Evolutionary conservation across 2,888 invertebrate genomes (phyloP).

Genomic region (Elgonia sp.): DNA sequence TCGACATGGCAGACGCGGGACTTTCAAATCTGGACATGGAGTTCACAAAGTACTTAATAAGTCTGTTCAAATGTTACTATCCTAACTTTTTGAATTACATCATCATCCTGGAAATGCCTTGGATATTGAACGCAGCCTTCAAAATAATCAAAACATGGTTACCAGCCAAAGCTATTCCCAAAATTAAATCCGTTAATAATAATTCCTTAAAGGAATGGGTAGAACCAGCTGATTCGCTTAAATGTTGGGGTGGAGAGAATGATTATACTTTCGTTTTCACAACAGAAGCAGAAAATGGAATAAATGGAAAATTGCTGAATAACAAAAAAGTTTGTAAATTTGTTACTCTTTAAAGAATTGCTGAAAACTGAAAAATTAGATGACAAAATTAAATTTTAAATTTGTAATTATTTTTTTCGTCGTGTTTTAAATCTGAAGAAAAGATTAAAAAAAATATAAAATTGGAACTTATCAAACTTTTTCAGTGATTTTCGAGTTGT

Average conservation of each 20-base stretch:
- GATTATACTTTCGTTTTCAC: constrained; percentile 92
- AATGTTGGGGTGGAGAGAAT: constrained; percentile 94
- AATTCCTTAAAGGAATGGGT: constrained; percentile 92
- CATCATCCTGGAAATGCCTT: constrained; percentile 97
- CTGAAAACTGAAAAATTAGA: too few species aligned
- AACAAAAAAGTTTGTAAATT: constrained; percentile 87
- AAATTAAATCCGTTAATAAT: constrained; percentile 94
- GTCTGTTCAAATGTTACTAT: constrained; percentile 95
- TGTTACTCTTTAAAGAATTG: too few species aligned
- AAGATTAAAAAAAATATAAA: too few species aligned
- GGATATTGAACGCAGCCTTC: constrained; percentile 96
- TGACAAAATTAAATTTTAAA: too few species aligned
- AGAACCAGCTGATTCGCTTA: constrained; percentile 91
- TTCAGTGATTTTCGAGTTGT: too few species aligned
- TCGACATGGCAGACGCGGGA: constrained; percentile 96
- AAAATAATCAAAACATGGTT: constrained; percentile 95
- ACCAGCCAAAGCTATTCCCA: constrained; percentile 95
- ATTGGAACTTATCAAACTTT: too few species aligned
- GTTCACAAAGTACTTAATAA: constrained; percentile 94
- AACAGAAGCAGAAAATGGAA: constrained; percentile 87
- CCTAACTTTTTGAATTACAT: constrained; percentile 96
- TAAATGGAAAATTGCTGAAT: constrained; percentile 86
- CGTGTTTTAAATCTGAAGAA: too few species aligned
- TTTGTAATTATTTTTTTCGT: too few species aligned
- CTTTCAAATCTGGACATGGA: constrained; percentile 97